A percentile compares a stretch with the other conserved stretches of the same genome.
Evolutionary conservation across 2,888 invertebrate species (phyloP).

Genomic region (Aphidoletes aphidimyza): DNA sequence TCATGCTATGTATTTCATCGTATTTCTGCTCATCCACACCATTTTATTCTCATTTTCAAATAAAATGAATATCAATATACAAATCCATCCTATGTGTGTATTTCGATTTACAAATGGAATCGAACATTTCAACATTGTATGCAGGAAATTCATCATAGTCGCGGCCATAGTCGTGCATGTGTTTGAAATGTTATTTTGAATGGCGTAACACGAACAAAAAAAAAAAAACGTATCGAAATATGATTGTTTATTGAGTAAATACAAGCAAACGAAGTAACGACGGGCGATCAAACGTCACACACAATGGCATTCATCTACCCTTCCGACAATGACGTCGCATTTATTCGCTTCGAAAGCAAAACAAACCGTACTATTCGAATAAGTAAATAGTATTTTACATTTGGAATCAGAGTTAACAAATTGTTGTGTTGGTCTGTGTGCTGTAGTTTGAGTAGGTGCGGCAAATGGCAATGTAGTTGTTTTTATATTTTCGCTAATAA

Average conservation of each 20-base stretch:
- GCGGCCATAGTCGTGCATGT: background rate
- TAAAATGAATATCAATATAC: too few relatives aligned
- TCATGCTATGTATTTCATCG: background rate
- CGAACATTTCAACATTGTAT: background rate
- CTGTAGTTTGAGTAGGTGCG: background rate
- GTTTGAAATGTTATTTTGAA: background rate
- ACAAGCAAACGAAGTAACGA: background rate
- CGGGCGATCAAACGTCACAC: background rate
- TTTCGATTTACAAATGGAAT: background rate
- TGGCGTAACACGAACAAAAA: background rate
- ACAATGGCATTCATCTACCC: slow-evolving; percentile 34
- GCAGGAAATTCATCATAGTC: background rate
- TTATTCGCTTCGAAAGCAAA: background rate
- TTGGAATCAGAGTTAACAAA: background rate
- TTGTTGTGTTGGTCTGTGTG: background rate
- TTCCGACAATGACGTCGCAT: slow-evolving; percentile 44
- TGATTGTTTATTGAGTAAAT: background rate
- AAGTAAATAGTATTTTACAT: background rate
- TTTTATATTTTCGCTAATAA: background rate
- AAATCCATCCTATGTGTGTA: background rate
- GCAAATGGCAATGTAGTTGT: background rate
- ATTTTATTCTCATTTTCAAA: too few relatives aligned
- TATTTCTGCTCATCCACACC: too few relatives aligned
- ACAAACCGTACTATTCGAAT: slow-evolving; percentile 1
- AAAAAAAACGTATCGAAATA: background rate